Evolutionary conservation across 1,140 invertebrate species (phyloP), one percentile per base, ranked within the genome.

Genomic region (Papilio polytes): DNA sequence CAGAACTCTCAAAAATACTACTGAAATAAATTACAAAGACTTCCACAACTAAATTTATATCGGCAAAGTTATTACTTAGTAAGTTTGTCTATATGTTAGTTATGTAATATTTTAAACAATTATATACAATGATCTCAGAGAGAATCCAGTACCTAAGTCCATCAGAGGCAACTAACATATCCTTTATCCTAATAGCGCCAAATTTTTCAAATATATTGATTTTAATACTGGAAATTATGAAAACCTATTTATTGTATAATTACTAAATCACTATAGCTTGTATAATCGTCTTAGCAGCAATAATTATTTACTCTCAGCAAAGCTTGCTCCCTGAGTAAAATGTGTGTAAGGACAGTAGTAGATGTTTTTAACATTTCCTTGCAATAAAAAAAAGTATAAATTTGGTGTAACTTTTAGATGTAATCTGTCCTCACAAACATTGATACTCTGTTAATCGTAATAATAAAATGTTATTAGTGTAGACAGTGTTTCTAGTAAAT

Each of bases 401-500:
- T 78, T 41, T 41, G 18, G 13, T 22, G 77, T 77, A 41, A 46
- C 82, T 80, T 74, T 79, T 80, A 36, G 36, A 81, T 81, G 83
- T 77, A 78, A 80, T 82, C 82, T 88, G 84, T 85, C 81, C 85
- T 81, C 66, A 82, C 83, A 82, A 86, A 81, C 83, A 85, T 85
- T 82, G 81, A 86, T 84, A 87, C 83, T 82, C 74, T 83, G 76
- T 83, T 84, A 82, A 84, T 80, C 80, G 81, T 84, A 80, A 76
- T 70, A 80, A 63, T 79, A 83, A 74, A 78, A 48, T 78, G 20
- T 78, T 78, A 82, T 83, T 86, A 88, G 83, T 88, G 82, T 91
- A 91, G 86, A 86, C 82, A 82, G 86, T 91, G 89, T 48, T 91
- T 89, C 85, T 91, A 91, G 87, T 85, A 85, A 89, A 89, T 91